Conservation (phyloP, 2,113 vertebrate species). For the Stomatorhinus ivindoensis region DNA sequence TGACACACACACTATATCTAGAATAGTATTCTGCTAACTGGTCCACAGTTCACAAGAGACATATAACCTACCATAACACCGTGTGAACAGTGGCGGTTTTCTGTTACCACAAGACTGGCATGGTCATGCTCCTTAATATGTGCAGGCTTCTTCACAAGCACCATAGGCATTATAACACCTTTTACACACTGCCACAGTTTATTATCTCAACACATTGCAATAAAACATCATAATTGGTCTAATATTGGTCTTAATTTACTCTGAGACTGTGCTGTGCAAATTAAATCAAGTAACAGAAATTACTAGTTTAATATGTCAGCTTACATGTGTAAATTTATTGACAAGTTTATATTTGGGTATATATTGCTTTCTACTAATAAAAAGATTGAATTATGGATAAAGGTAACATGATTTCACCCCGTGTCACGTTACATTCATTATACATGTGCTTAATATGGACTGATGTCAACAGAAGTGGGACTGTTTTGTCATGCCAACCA, state of each 20-base stretch:
- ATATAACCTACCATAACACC: not conserved
- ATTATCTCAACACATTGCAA: not conserved
- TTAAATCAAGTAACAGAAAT: not conserved
- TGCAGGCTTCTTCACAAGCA: not conserved
- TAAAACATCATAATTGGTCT: not conserved
- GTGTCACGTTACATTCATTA: not conserved
- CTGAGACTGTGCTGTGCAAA: not conserved
- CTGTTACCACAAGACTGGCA: not conserved
- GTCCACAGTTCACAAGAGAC: not conserved
- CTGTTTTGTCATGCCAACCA: not conserved
- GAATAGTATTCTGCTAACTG: not conserved
- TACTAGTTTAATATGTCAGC: not conserved
- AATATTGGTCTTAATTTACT: not conserved
- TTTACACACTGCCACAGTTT: not conserved
- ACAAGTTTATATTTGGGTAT: not conserved
- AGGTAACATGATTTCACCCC: not conserved
- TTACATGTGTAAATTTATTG: not conserved
- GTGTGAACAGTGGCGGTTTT: not conserved
- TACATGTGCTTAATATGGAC: not conserved
- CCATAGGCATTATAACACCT: not conserved
- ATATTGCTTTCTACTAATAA: not conserved
- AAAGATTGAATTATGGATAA: not conserved
- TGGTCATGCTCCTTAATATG: not conserved
- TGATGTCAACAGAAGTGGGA: not conserved
- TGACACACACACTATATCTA: not conserved